phyloP scores from a whole-genome alignment of 1,140 invertebrate species.

The Diachasma alloeum region DNA sequence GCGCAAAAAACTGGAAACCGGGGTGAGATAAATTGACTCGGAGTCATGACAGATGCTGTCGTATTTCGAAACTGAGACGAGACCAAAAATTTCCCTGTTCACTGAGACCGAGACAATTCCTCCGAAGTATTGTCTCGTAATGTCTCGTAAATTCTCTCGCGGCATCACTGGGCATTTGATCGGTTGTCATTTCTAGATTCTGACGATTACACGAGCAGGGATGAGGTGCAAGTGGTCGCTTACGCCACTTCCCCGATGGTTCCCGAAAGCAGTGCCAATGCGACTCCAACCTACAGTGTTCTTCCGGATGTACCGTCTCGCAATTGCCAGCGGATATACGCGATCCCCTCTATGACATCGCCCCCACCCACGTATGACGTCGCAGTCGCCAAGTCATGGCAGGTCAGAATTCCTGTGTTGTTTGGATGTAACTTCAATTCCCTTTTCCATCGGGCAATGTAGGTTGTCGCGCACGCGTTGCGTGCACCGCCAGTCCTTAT shows the following conservation, averaged over 20 bases:
- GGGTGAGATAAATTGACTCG: no score
- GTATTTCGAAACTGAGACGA: no score
- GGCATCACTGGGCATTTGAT: neutral
- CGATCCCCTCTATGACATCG: conserved; percentile 60
- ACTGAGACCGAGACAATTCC: no score
- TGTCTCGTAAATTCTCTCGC: no score
- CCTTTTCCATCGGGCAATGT: neutral
- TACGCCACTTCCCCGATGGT: conserved; percentile 54
- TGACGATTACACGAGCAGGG: conserved; percentile 42
- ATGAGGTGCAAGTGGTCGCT: conserved; percentile 50
- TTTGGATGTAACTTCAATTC: conserved; percentile 18
- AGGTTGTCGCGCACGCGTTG: neutral
- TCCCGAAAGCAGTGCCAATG: conserved; percentile 31
- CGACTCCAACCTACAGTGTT: conserved; percentile 34
- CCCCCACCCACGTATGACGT: conserved; percentile 63
- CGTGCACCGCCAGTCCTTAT: no score
- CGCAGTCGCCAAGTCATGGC: conserved; percentile 57
- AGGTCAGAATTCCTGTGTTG: conserved; percentile 48
- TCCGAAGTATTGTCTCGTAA: no score
- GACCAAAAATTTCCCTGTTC: no score
- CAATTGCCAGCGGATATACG: conserved; percentile 49
- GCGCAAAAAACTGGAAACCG: no score
- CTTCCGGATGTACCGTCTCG: conserved; percentile 44
- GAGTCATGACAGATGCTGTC: no score
- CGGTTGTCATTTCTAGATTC: conserved; percentile 45